Evolutionary conservation across 2,113 vertebrate genomes (phyloP).

Genomic region (Stegostoma tigrinum): DNA sequence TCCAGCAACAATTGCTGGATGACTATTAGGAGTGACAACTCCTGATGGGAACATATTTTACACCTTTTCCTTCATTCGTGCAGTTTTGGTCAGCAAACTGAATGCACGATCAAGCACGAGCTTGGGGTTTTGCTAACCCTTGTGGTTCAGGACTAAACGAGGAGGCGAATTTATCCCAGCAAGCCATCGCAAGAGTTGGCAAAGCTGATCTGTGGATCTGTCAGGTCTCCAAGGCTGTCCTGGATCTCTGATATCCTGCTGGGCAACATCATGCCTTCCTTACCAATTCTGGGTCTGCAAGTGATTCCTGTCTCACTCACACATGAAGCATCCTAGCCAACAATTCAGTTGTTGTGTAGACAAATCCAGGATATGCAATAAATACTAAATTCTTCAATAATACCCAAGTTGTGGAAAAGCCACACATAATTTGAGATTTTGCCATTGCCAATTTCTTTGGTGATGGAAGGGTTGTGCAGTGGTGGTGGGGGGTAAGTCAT

Average conservation of each 20-base stretch:
- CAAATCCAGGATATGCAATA: background rate
- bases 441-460: background rate
- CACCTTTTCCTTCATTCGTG: background rate
- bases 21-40: background rate
- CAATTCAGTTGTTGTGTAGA: accelerated
- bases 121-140: background rate
- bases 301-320: background rate
- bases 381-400: background rate
- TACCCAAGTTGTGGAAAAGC: background rate
- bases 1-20: background rate
- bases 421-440: background rate
- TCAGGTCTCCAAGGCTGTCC: too few relatives aligned
- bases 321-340: background rate
- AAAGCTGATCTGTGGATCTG: too few relatives aligned
- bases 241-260: background rate
- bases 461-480: too few relatives aligned
- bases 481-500: background rate
- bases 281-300: background rate
- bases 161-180: background rate
- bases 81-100: background rate
- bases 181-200: background rate
- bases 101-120: background rate
- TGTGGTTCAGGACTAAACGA: background rate
- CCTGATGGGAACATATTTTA: background rate
- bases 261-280: background rate